Evolutionary conservation across 2,113 vertebrate genomes (phyloP).

Genomic region (Gopherus evgoodei): DNA sequence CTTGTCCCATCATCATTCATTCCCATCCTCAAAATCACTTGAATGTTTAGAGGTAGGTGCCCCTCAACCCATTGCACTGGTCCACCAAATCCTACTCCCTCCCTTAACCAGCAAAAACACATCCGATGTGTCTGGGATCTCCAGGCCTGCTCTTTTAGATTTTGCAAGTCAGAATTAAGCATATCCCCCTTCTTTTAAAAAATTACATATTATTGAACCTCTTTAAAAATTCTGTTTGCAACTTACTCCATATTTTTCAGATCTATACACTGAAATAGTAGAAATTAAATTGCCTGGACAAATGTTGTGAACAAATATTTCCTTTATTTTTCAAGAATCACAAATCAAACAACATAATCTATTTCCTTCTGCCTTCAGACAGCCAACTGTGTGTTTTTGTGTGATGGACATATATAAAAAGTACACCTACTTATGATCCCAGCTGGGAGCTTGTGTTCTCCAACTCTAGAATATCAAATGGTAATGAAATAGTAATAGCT

Average conservation of each 20-base stretch:
- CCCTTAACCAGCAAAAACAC: fast-evolving
- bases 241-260: background rate
- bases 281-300: background rate
- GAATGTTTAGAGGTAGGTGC: fast-evolving
- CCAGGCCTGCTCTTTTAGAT: background rate
- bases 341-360: background rate
- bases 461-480: background rate
- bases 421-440: background rate
- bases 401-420: background rate
- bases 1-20: background rate
- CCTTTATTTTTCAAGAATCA: fast-evolving
- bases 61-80: fast-evolving
- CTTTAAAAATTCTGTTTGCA: background rate
- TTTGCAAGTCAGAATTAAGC: background rate
- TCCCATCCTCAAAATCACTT: background rate
- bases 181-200: background rate
- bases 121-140: background rate
- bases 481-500: background rate
- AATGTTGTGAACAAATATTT: background rate
- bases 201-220: background rate
- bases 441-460: background rate
- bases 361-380: background rate
- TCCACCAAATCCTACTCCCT: background rate
- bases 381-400: fast-evolving
- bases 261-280: background rate